Evolutionary conservation across 2,888 invertebrate species (phyloP).

Genomic region (Brachyptera risi): DNA sequence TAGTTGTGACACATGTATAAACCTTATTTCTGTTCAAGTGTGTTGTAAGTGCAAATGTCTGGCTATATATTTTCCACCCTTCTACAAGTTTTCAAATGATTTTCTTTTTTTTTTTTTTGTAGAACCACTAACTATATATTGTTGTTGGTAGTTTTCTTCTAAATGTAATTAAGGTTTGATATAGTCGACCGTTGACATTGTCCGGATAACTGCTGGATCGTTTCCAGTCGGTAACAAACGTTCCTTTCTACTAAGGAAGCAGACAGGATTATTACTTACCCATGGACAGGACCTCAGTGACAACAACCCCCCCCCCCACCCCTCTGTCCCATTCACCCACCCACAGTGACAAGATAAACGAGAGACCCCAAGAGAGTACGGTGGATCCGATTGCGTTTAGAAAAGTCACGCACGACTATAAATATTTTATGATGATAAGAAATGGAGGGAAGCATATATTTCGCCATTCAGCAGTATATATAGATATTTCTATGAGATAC

Average conservation of each 20-base stretch:
- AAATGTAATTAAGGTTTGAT: constrained; percentile 17
- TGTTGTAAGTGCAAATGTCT: too few relatives aligned
- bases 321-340: too few relatives aligned
- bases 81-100: too few relatives aligned
- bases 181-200: constrained; percentile 13
- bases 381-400: constrained; percentile 9
- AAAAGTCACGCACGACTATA: constrained; percentile 14
- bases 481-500: not conserved
- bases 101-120: too few relatives aligned
- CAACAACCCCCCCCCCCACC: not conserved
- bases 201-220: constrained; percentile 7
- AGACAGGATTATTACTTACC: constrained; percentile 1
- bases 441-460: not conserved
- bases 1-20: too few relatives aligned
- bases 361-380: not conserved
- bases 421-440: constrained; percentile 17
- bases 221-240: constrained; percentile 7
- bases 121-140: not conserved
- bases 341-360: not conserved
- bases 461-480: not conserved
- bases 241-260: not conserved
- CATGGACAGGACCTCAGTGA: constrained; percentile 1
- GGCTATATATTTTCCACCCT: too few relatives aligned
- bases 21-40: too few relatives aligned
- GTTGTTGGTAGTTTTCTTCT: not conserved